Evolutionary conservation across 2,888 invertebrate genomes (phyloP), one percentile per base, ranked within the genome.

Genomic region (Ochropleura plecta): DNA sequence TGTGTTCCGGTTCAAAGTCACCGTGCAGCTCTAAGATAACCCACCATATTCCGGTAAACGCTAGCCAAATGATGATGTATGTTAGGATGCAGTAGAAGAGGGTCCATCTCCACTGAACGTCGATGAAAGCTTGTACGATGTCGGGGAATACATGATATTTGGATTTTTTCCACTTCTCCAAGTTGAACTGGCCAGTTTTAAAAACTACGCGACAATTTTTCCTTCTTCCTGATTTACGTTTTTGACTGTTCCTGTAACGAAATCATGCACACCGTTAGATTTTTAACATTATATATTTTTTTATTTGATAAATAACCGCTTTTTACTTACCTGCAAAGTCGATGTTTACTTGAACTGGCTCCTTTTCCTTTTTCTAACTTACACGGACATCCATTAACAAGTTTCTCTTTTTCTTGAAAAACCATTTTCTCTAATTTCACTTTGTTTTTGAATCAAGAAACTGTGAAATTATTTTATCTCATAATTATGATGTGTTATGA

Each of bases 41-140:
- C 98, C 98, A 99, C 99, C 99, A 99, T 77, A 99, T 96, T 44
- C 97, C 96, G 0, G 99, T 98, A 92, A 99, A 99, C 30, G 97
- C 95, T 65, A 99, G 93, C 99, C 99, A 99, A 40, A 98, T 98
- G 14, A 98, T 94, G 57, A 99, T 97, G 92, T 99, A 99, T 70
- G 98, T 98, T 78, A 98, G 93, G n/a, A 98, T 97, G 93, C 99
- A 99, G 73, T 98, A 98, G 46, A 98, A 90, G 51, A 99, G 93
- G 7, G 99, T 99, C 98, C 98, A 99, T 63, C 98, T 97, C 99
- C 99, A 99, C 93, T 98, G 97, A 1, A 98, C 97, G 93, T 98
- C 98, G 44, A 98, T 97, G 81, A 98, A 95, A 0, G 97, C 97
- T 9, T 98, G 98, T 93, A 98, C 98, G 76, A 98, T 96, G 91